Conservation (phyloP, 1,140 invertebrate species). For the Caenorhabditis briggsae region DNA sequence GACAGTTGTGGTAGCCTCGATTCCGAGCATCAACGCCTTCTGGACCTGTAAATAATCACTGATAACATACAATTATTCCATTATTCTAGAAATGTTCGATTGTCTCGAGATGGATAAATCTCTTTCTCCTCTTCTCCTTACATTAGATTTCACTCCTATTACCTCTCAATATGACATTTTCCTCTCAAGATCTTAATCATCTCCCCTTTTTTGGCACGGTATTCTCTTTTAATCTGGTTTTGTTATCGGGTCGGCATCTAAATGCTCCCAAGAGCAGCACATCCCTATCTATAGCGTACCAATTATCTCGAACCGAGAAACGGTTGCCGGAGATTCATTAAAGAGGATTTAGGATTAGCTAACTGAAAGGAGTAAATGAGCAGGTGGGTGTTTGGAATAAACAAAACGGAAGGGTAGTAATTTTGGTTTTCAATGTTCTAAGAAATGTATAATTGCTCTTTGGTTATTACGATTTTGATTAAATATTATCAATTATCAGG, state of each 20-base stretch:
- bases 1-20: conserved; percentile 88
- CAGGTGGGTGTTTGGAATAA: neutral
- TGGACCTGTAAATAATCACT: conserved; percentile 61
- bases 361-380: neutral
- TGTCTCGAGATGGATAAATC: no score
- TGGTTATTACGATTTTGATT: no score
- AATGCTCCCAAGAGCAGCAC: conserved; percentile 24
- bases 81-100: no score
- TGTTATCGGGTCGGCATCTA: conserved; percentile 13
- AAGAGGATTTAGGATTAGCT: neutral
- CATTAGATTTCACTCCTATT: no score
- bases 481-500: no score
- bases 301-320: neutral
- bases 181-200: conserved; percentile 10
- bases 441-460: no score
- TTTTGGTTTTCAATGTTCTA: no score
- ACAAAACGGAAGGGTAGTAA: no score
- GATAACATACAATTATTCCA: no score
- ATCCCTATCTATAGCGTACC: conserved; percentile 6
- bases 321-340: neutral
- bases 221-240: neutral
- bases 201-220: neutral
- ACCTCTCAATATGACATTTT: conserved; percentile 1
- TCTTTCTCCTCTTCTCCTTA: no score
- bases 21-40: conserved; percentile 65